Conservation (phyloP, 2,113 vertebrate genomes). For the Mesoclemmys tuberculata region DNA sequence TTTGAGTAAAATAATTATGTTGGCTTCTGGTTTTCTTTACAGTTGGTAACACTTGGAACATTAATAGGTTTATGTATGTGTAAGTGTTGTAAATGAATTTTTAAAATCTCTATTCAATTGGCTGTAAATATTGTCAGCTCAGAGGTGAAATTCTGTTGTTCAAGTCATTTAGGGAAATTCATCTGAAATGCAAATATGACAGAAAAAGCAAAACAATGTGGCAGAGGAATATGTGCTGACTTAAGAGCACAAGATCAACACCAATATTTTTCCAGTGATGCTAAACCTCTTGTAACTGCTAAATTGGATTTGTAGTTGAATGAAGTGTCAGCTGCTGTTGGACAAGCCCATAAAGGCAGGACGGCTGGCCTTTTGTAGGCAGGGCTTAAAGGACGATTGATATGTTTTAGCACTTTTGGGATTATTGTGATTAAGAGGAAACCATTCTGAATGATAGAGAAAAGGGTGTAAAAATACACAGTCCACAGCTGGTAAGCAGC, state of each 20-base stretch:
- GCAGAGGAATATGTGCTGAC: conserved; percentile 77
- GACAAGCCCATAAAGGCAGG: conserved; percentile 86
- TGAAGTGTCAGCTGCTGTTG: conserved; percentile 88
- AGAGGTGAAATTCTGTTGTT: conserved; percentile 65
- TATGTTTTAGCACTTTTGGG: conserved; percentile 87
- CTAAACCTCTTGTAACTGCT: conserved; percentile 86
- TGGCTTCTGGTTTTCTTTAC: not conserved
- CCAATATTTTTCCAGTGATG: conserved; percentile 84
- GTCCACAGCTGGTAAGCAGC: conserved; percentile 87
- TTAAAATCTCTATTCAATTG: conserved; percentile 47
- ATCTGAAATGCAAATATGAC: conserved; percentile 69
- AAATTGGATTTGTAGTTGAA: conserved; percentile 94
- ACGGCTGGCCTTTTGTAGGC: conserved; percentile 86
- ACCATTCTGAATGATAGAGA: conserved; percentile 83
- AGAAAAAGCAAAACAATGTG: conserved; percentile 73
- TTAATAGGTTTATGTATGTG: conserved; percentile 47
- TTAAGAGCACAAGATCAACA: conserved; percentile 79
- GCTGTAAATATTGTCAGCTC: conserved; percentile 61
- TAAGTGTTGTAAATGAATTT: conserved; percentile 49
- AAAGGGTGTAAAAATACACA: conserved; percentile 80
- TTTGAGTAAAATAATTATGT: conserved; percentile 45
- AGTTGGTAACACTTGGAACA: conserved; percentile 12
- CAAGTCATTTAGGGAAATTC: conserved; percentile 55
- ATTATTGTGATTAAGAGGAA: conserved; percentile 92
- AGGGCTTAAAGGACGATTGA: conserved; percentile 89